Percentiles rank a stretch among this genome's conserved stretches.
These are phyloP conservation scores for Synergus umbraculus DNA, from an alignment of 2,888 invertebrate genomes.

Conservation along the genomic window DNA sequence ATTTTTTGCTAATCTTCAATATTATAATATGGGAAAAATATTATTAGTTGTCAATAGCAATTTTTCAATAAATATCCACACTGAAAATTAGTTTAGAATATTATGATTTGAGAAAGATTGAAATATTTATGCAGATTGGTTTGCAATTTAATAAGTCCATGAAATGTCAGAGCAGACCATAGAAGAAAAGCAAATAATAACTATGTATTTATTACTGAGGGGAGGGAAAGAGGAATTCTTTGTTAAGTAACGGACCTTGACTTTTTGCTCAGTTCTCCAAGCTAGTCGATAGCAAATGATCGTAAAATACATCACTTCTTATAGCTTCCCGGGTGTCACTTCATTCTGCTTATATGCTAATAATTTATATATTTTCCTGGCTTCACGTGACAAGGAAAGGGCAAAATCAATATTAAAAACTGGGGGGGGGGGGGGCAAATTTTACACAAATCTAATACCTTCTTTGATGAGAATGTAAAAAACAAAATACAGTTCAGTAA, in stretches of 20 bases:
- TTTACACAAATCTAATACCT: too few species aligned
- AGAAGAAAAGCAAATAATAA: constrained; percentile 9
- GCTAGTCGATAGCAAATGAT: constrained; percentile 49
- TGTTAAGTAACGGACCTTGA: constrained; percentile 49
- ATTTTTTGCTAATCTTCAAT: neutral
- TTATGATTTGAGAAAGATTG: neutral
- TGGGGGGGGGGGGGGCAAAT: too few species aligned
- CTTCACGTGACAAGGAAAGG: neutral
- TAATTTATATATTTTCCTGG: neutral
- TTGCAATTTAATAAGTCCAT: neutral
- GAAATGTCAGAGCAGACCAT: neutral
- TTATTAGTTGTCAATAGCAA: neutral
- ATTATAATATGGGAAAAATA: neutral
- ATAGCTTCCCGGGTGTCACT: neutral
- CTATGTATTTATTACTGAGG: neutral
- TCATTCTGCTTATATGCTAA: neutral
- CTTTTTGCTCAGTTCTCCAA: constrained; percentile 49
- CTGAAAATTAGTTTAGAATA: neutral
- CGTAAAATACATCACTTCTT: constrained; percentile 41
- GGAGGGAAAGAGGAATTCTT: constrained; percentile 14
- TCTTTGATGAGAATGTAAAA: too few species aligned
- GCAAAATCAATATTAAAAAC: neutral
- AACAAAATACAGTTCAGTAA: too few species aligned
- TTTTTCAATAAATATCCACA: too few species aligned
- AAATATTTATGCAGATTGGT: neutral